These are phyloP conservation scores for Proctacanthus coquilletti DNA, from an alignment of 1,140 invertebrate species.

Conservation along the genomic window DNA sequence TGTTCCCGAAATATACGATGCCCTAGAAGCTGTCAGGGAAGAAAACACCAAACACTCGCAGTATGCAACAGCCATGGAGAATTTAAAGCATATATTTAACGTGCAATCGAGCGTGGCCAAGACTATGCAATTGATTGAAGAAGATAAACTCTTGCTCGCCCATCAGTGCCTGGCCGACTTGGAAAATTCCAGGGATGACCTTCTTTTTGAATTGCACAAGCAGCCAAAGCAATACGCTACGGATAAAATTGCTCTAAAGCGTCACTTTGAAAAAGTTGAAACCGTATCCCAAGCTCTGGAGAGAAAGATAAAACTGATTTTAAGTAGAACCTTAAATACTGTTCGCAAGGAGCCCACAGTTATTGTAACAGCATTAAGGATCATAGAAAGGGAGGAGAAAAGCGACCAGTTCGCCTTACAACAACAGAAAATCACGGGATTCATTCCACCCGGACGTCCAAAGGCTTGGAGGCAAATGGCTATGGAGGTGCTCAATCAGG, in stretches of 20 bases:
- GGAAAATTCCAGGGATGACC: constrained; percentile 90
- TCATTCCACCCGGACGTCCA: constrained; percentile 83
- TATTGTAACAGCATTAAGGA: constrained; percentile 88
- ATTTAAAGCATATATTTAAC: constrained; percentile 95
- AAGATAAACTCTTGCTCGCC: constrained; percentile 87
- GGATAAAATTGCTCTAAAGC: constrained; percentile 81
- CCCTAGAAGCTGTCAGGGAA: constrained; percentile 69
- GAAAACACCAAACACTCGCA: constrained; percentile 90
- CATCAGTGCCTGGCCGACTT: constrained; percentile 91
- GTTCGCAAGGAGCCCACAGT: constrained; percentile 89
- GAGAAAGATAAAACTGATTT: constrained; percentile 78
- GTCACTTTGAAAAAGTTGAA: constrained; percentile 93
- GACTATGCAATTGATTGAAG: constrained; percentile 84
- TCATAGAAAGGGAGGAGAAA: constrained; percentile 94
- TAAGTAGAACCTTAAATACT: constrained; percentile 82
- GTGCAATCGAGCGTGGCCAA: constrained; percentile 92
- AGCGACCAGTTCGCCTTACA: constrained; percentile 65
- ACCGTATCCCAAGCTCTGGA: constrained; percentile 77
- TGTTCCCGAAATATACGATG: constrained; percentile 55
- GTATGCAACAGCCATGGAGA: constrained; percentile 94
- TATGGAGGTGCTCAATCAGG: constrained; percentile 66
- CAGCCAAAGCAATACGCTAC: constrained; percentile 71
- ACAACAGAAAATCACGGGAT: constrained; percentile 66
- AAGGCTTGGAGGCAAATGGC: constrained; percentile 85
- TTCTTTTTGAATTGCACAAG: constrained; percentile 88